A percentile compares a stretch with the other conserved stretches of the same genome.
phyloP scores from a whole-genome alignment of 1,140 invertebrate species.

The Hyposmocoma kahamanoa region DNA sequence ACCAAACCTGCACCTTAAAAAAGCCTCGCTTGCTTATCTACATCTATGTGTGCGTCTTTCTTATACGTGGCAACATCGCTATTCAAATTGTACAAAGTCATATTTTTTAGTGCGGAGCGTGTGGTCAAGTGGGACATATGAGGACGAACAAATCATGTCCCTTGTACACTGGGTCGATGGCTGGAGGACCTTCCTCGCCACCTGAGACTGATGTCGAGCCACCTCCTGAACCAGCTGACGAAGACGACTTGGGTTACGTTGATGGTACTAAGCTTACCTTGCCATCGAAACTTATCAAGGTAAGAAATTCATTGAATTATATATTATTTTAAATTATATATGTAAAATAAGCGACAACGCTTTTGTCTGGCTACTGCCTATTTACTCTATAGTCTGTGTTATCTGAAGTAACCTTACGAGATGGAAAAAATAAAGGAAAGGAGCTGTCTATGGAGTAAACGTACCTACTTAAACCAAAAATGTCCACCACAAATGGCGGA shows the following conservation, averaged over 20 bases:
- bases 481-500: too few species aligned
- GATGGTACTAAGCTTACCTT: conserved; percentile 93
- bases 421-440: too few species aligned
- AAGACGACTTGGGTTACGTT: conserved; percentile 92
- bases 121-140: conserved; percentile 90
- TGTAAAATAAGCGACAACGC: too few species aligned
- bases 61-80: background rate
- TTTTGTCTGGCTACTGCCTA: too few species aligned
- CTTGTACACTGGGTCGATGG: conserved; percentile 85
- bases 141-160: conserved; percentile 98
- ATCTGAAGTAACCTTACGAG: too few species aligned
- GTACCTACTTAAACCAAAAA: too few species aligned
- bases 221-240: conserved; percentile 80
- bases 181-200: conserved; percentile 82
- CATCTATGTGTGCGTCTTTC: background rate
- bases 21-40: too few species aligned
- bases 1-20: too few species aligned
- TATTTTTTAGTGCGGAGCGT: conserved; percentile 87
- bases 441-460: too few species aligned
- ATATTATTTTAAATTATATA: too few species aligned
- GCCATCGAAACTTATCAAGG: conserved; percentile 87
- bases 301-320: too few species aligned
- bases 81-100: background rate
- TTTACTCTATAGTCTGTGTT: too few species aligned
- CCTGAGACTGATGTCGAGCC: conserved; percentile 77